Evolutionary conservation across 1,140 invertebrate species (phyloP).

Genomic region (Probaryconus sp.): DNA sequence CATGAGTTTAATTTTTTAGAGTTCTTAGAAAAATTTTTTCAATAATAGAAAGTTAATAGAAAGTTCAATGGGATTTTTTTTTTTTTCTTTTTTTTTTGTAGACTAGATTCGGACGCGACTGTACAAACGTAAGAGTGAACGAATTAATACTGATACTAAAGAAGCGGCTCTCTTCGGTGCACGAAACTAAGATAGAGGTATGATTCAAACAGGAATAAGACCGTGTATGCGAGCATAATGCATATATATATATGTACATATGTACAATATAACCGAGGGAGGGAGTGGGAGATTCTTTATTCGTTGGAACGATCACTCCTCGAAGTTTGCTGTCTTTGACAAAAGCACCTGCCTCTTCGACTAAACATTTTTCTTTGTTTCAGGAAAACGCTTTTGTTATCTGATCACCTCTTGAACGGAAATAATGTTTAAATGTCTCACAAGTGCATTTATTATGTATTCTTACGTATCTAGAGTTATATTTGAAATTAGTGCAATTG

Average conservation of each 20-base stretch:
- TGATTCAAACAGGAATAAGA: slow-evolving; percentile 51
- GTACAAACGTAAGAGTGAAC: slow-evolving; percentile 50
- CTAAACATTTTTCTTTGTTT: slow-evolving; percentile 25
- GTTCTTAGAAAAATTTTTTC: no score
- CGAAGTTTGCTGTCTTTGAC: slow-evolving; percentile 16
- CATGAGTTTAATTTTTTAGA: no score
- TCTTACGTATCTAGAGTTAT: neutral
- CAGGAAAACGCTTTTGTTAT: neutral
- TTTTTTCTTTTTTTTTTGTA: slow-evolving; percentile 16
- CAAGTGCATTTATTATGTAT: no score
- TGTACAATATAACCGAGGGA: neutral
- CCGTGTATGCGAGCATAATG: slow-evolving; percentile 18
- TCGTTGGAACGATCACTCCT: slow-evolving; percentile 23
- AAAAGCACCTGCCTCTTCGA: slow-evolving; percentile 18
- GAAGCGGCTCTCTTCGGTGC: slow-evolving; percentile 42
- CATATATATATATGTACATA: slow-evolving; percentile 10
- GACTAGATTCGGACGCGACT: slow-evolving; percentile 18
- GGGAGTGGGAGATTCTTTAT: slow-evolving; percentile 23
- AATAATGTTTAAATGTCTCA: slow-evolving; percentile 3
- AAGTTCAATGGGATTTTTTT: no score
- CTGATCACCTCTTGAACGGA: neutral
- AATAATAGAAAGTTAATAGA: no score
- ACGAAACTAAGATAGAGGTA: slow-evolving; percentile 52
- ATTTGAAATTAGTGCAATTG: no score
- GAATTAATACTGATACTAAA: slow-evolving; percentile 59